Evolutionary conservation across 2,888 invertebrate genomes (phyloP), one percentile per base, ranked within the genome.

Genomic region (Diabrotica balteata): DNA sequence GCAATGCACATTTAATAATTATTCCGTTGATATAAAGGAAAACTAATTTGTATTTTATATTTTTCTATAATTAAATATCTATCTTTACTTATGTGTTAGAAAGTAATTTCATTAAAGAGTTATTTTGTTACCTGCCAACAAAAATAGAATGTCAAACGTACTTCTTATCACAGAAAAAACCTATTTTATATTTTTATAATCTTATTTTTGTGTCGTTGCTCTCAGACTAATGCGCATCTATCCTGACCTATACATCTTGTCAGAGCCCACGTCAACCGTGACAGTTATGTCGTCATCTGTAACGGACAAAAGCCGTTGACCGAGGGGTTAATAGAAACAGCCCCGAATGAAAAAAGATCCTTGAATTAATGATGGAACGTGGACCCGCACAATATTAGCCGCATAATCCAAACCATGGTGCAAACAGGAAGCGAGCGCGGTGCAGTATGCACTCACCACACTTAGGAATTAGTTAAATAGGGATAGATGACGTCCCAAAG

Each of bases 351-450:
- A 64, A 73, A 71, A 70, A 73, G 69, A 64, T 65, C 50, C 71
- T 73, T 75, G 75, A 72, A 75, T 75, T 71, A 74, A 71, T 74
- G 69, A 75, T 73, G 73, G 65, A 69, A 70, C 67, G 70, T 73
- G 73, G 62, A 63, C 52, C 58, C 65, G 68, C 71, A 68, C 72
- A 72, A 66, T 72, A 72, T 72, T 68, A 70, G 68, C 64, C 65
- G 57, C 68, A 70, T 68, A 66, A 66, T 66, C 55, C n/a, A 49
- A 54, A 51, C 47, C 11, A 61, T 22, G 46, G 10, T 10, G 47
- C 53, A 54, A 62, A 62, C 51, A 43, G n/a, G 42, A 54, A 43
- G 10, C 7, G 43, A 7, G 10, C 43, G 8, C 17, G 9, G 17
- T 17, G 8, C 45, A 45, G 52, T 7, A 52, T 43, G 43, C 10